Evolutionary conservation across 2,888 invertebrate species (phyloP).

Genomic region (Xanthorhoe spadicearia): DNA sequence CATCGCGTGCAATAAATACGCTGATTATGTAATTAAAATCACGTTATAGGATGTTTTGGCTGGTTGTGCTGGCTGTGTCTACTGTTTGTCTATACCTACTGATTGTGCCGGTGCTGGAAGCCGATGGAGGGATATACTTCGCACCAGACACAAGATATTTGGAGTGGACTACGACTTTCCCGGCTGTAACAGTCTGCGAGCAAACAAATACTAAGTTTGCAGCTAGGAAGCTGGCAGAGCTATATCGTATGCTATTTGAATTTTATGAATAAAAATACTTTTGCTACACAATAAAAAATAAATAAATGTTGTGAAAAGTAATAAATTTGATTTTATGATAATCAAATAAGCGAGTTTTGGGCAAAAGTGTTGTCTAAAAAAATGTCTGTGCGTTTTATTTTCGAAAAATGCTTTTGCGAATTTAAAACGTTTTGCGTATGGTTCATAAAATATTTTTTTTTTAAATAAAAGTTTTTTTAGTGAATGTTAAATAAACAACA

Average conservation of each 20-base stretch:
- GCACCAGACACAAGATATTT: constrained; percentile 86
- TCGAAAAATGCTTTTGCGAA: too few species aligned
- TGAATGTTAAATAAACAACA: too few species aligned
- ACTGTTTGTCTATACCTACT: constrained; percentile 81
- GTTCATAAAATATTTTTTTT: too few species aligned
- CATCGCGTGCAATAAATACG: constrained; percentile 7
- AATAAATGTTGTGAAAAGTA: too few species aligned
- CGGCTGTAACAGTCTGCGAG: constrained; percentile 86
- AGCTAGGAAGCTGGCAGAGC: constrained; percentile 50
- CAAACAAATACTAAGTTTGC: constrained; percentile 59
- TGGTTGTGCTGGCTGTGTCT: constrained; percentile 76
- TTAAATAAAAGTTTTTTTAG: too few species aligned
- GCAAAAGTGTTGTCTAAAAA: too few species aligned
- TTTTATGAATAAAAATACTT: not conserved
- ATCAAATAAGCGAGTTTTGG: too few species aligned
- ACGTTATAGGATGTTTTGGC: constrained; percentile 84
- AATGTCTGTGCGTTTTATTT: too few species aligned
- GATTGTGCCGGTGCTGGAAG: constrained; percentile 73
- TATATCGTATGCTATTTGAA: constrained; percentile 29
- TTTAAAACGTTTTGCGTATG: too few species aligned
- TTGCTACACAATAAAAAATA: too few species aligned
- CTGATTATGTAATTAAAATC: not conserved
- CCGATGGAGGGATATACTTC: constrained; percentile 84
- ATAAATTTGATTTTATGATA: too few species aligned
- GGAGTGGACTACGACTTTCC: constrained; percentile 86